Conservation (phyloP, 2,113 vertebrate species). For the Silurus meridionalis region DNA sequence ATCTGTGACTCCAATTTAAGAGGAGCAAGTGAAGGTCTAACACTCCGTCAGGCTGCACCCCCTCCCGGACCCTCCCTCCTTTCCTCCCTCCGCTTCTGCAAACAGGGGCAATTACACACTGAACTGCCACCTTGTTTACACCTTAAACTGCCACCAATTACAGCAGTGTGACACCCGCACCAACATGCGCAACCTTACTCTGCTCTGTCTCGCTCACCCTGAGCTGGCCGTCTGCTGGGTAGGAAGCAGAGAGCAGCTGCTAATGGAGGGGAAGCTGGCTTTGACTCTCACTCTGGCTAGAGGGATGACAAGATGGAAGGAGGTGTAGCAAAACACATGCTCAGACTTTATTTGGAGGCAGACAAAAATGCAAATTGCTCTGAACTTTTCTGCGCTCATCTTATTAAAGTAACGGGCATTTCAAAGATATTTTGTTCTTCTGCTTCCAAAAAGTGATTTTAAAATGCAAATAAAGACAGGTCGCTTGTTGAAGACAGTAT, state of each 20-base stretch:
- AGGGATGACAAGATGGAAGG: conserved; percentile 37
- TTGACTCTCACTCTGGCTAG: conserved; percentile 45
- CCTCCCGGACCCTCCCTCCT: conserved; percentile 30
- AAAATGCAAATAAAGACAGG: conserved; percentile 15
- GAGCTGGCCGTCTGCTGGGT: conserved; percentile 30
- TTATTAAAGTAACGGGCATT: conserved; percentile 1
- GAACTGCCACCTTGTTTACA: conserved; percentile 76
- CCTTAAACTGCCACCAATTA: conserved; percentile 73
- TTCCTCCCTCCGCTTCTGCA: conserved; percentile 62
- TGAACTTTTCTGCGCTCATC: neutral
- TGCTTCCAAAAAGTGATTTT: neutral
- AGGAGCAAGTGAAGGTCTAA: conserved; percentile 57
- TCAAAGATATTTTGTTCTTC: neutral
- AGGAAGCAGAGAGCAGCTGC: conserved; percentile 26
- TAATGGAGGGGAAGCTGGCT: conserved; percentile 39
- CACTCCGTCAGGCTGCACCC: conserved; percentile 44
- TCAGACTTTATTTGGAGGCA: conserved; percentile 13
- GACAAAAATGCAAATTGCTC: neutral
- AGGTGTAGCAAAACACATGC: conserved; percentile 32
- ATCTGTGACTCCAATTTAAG: conserved; percentile 59
- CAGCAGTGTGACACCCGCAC: conserved; percentile 70
- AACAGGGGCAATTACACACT: conserved; percentile 67
- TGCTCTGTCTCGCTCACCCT: conserved; percentile 38
- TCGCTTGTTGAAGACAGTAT: neutral
- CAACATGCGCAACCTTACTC: conserved; percentile 52